Evolutionary conservation across 2,113 vertebrate genomes (phyloP), one percentile per base, ranked within the genome.

Genomic region (Orycteropus afer): DNA sequence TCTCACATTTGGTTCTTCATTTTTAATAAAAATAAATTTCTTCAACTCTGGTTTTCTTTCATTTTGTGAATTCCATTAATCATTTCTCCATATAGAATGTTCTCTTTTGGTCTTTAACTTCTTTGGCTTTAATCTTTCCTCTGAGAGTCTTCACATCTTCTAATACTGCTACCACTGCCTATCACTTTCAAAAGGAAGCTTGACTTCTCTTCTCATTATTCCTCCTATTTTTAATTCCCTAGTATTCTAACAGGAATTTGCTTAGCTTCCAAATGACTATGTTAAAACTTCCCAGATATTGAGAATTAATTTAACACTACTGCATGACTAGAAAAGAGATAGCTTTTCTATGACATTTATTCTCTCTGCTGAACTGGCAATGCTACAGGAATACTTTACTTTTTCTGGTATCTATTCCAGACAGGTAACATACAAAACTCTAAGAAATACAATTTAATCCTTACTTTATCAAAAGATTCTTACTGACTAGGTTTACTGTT

Each of bases 231-330:
- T 86, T 92, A 92, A 85, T 78, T 91, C 86, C 34, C 61, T 78
- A 25, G 5, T 91, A 13, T 78, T 85, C 25, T 22, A 94, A 94
- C 1, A 92, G 34, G 23, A 94, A 90, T 80, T 47, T 91, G 55
- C 13, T 78, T 94, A 87, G 79, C 49, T 92, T 96, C 34, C 87
- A 96, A 96, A 78, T 77, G 65, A 91, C 55, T 78, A n/a, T 86
- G 32, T 20, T 47, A 86, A 89, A 91, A 94, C 55, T 67, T 95
- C 32, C 71, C 5, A 49, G 40, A 10, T 90, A 9, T 83, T 93
- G 32, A 65, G 40, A 93, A 95, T 80, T 80, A 90, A 71, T 74
- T 42, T 91, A 79, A 89, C 57, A 95, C 13, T 53, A 79, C n/a
- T 86, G 25, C 34, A 42, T 61, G 47, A 89, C 0, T 47, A 20